Evolutionary conservation across 1,140 invertebrate species (phyloP).

Genomic region (Camponotus vicinus): DNA sequence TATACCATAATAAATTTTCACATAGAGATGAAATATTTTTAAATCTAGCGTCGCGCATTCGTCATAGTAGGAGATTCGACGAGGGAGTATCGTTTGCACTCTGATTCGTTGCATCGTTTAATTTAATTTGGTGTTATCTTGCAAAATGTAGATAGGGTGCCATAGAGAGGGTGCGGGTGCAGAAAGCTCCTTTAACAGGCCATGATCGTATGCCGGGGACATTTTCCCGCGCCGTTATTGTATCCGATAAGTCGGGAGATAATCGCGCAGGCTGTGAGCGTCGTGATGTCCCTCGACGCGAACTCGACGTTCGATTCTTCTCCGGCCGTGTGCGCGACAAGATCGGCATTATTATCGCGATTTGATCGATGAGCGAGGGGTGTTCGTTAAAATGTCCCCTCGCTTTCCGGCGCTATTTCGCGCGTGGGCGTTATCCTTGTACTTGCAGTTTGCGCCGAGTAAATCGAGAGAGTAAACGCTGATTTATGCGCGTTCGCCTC

Average conservation of each 20-base stretch:
- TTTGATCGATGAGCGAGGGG: slow-evolving; percentile 76
- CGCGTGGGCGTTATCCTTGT: slow-evolving; percentile 35
- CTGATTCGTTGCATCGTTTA: slow-evolving; percentile 43
- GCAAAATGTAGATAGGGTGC: slow-evolving; percentile 51
- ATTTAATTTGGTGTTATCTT: slow-evolving; percentile 62
- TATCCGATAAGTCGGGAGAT: slow-evolving; percentile 80
- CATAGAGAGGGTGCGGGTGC: slow-evolving; percentile 62
- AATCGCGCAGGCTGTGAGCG: slow-evolving; percentile 67
- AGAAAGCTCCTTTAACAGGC: slow-evolving; percentile 75
- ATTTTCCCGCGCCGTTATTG: slow-evolving; percentile 78
- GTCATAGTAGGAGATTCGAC: background rate
- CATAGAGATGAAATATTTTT: slow-evolving; percentile 1
- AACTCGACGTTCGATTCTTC: slow-evolving; percentile 59
- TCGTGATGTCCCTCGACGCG: slow-evolving; percentile 67
- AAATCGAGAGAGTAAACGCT: slow-evolving; percentile 3
- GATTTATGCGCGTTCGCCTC: background rate
- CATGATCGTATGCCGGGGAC: slow-evolving; percentile 75
- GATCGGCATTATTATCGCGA: slow-evolving; percentile 69
- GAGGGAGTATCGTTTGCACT: background rate
- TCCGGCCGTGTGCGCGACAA: slow-evolving; percentile 75
- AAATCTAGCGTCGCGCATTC: slow-evolving; percentile 32
- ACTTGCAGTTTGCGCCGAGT: slow-evolving; percentile 18
- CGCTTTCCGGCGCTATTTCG: slow-evolving; percentile 3
- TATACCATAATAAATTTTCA: slow-evolving; percentile 1
- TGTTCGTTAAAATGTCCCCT: slow-evolving; percentile 71